Base-by-base conservation (phyloP, 2,113 vertebrate species). In the Microcebus murinus region DNA sequence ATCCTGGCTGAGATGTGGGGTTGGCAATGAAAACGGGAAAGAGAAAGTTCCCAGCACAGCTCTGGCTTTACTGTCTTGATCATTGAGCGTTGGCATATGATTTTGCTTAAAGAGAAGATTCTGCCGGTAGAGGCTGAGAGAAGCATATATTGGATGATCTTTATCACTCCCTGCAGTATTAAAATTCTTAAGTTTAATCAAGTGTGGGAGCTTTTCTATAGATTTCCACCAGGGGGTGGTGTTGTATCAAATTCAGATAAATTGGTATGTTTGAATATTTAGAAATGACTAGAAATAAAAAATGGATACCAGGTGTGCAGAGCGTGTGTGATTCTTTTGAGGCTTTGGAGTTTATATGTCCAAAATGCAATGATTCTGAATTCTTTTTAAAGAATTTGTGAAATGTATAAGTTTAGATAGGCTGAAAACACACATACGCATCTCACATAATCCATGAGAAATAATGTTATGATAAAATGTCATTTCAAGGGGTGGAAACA, bases 161-260 rank as follows among this genome's bases (percentile, higher is more conserved):
- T 13, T 4, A 42, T 82, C 34, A 5, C 36, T 18, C 17, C 5
- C 68, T 42, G 10, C 11, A 10, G 27, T 57, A 15, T 59, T 34
- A n/a, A 83, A 39, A 55, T 57, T 74, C 45, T 80, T 18, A 52
- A 77, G 18, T 70, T 52, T 61, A 93, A 82, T 48, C 17, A 67
- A 77, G 4, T 29, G 57, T 63, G 34, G 25, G 7, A 1, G 61
- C n/a, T 59, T 91, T 93, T 59, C 89, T 85, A 39, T 4, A 17
- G 13, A 68, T 36, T 71, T 94, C 97, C 98, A 97, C 96, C 70
- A 98, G 98, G 87, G 97, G 98, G 96, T 39, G 93, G 8, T 95
- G 39, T 87, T 96, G 97, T 48, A 94, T 68, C n/a, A 90, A 82
- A 91, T 59, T 90, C 82, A 86, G 36, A 68, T 77, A 90, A 14